phyloP scores from a whole-genome alignment of 2,888 invertebrate species.

The Uropetala carovei region DNA sequence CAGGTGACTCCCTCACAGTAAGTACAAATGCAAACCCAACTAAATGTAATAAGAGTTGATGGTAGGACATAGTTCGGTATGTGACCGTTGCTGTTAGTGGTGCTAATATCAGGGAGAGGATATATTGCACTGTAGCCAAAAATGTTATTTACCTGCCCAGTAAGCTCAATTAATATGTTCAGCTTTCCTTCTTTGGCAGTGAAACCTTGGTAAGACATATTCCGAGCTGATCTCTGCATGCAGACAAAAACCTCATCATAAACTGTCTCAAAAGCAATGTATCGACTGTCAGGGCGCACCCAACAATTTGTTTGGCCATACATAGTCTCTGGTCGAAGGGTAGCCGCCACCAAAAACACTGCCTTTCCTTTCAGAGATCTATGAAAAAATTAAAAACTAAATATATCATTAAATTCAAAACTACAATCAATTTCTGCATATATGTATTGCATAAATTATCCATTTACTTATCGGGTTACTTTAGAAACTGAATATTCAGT shows the following conservation, averaged over 20 bases:
- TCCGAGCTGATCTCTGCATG: constrained; percentile 92
- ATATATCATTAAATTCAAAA: background rate
- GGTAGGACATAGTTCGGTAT: too few relatives aligned
- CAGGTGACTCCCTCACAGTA: too few relatives aligned
- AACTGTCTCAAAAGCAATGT: constrained; percentile 89
- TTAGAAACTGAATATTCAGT: too few relatives aligned
- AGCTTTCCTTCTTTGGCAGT: constrained; percentile 88
- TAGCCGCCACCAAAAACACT: constrained; percentile 95
- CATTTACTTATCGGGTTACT: too few relatives aligned
- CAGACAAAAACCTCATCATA: constrained; percentile 88
- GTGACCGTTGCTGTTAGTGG: too few relatives aligned
- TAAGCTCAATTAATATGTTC: constrained; percentile 82
- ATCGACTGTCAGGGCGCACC: constrained; percentile 96
- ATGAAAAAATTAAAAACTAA: constrained; percentile 69
- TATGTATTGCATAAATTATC: too few relatives aligned
- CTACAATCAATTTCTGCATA: background rate
- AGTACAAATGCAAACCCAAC: too few relatives aligned
- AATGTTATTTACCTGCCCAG: constrained; percentile 79
- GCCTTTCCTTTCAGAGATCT: constrained; percentile 78
- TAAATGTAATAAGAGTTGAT: too few relatives aligned
- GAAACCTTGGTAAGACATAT: constrained; percentile 97
- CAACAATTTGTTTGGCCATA: constrained; percentile 99
- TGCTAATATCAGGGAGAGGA: too few relatives aligned
- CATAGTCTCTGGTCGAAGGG: constrained; percentile 99
- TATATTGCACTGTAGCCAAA: too few relatives aligned